Evolutionary conservation across 2,797 vertebrate genomes (phyloP).

Genomic region (Phaenicophaeus curvirostris): DNA sequence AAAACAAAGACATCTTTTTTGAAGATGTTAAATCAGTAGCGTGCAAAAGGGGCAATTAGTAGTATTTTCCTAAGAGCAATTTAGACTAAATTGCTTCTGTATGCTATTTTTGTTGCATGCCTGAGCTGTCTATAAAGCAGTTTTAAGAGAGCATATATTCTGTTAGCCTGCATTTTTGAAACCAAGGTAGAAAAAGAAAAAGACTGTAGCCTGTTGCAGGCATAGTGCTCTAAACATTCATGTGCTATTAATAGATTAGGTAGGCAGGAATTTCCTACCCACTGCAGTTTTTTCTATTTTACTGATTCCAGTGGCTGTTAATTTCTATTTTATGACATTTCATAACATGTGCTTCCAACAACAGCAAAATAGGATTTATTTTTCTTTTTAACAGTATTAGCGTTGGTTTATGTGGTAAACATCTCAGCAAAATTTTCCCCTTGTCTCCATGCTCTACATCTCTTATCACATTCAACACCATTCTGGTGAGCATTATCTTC

Average conservation of each 20-base stretch:
- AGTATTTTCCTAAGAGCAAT: constrained; percentile 65
- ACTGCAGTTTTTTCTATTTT: constrained; percentile 25
- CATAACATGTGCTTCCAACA: neutral
- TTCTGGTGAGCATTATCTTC: neutral
- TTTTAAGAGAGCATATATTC: constrained; percentile 39
- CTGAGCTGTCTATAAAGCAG: constrained; percentile 45
- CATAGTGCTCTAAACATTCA: constrained; percentile 22
- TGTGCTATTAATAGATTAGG: constrained; percentile 47
- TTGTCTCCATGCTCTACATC: neutral
- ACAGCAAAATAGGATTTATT: constrained; percentile 26
- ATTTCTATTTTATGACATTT: constrained; percentile 35
- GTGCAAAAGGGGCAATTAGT: constrained; percentile 62
- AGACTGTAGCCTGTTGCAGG: constrained; percentile 44
- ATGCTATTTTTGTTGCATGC: constrained; percentile 56
- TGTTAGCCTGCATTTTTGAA: constrained; percentile 48
- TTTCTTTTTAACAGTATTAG: constrained; percentile 19
- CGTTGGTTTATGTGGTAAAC: neutral
- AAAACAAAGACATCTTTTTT: constrained; percentile 61
- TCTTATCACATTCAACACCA: neutral
- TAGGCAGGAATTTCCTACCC: constrained; percentile 50
- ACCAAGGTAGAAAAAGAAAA: constrained; percentile 20
- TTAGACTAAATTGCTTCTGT: constrained; percentile 55
- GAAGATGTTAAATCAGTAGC: constrained; percentile 48
- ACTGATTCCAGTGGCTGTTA: constrained; percentile 30
- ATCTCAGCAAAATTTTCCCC: neutral